These are phyloP conservation scores for Lerema accius DNA, from an alignment of 1,140 invertebrate species.

Conservation along the genomic window DNA sequence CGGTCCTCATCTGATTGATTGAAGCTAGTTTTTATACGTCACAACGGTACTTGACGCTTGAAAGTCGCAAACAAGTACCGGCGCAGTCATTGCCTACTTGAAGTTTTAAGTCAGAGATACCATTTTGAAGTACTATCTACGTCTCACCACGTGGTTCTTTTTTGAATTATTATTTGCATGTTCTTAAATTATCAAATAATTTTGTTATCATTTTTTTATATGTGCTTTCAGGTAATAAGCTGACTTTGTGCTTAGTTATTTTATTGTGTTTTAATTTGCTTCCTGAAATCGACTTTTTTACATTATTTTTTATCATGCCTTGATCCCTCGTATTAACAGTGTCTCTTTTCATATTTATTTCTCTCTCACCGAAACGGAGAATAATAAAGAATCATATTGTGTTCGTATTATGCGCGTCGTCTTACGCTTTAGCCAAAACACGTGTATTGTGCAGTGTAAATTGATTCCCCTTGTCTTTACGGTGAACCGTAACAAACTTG, in stretches of 20 bases:
- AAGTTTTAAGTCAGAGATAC: neutral
- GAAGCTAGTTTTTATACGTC: constrained; percentile 15
- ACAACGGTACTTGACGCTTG: constrained; percentile 22
- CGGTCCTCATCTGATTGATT: constrained; percentile 12
- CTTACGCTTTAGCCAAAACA: constrained; percentile 7
- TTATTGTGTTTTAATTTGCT: no score
- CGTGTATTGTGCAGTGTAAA: constrained; percentile 17
- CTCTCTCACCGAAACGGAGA: neutral
- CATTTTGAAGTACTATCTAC: no score
- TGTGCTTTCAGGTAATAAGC: no score
- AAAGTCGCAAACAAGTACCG: neutral
- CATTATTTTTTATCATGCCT: no score
- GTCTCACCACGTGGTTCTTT: no score
- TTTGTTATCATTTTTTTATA: no score
- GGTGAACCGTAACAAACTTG: neutral
- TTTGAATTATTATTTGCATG: no score
- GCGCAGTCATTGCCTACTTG: constrained; percentile 4
- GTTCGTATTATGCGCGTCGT: constrained; percentile 4
- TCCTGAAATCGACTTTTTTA: no score
- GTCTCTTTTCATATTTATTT: neutral
- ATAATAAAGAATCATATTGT: neutral
- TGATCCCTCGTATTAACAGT: neutral
- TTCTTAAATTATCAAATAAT: no score
- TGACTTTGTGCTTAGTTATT: no score
- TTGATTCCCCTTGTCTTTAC: constrained; percentile 7